phyloP scores from a whole-genome alignment of 1,140 invertebrate species.

The Drosophila mojavensis region DNA sequence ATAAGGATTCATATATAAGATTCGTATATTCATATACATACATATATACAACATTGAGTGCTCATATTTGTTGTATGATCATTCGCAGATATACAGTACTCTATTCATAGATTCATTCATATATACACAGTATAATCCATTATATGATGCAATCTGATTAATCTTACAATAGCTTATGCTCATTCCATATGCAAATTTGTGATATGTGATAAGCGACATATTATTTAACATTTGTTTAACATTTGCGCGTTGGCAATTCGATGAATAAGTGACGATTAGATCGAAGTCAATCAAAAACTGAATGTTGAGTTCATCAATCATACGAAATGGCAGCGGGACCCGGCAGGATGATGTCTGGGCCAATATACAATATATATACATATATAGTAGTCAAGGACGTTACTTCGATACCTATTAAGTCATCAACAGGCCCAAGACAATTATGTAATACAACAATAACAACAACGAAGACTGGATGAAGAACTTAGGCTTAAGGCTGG shows the following conservation, averaged over 20 bases:
- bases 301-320: conserved; percentile 44
- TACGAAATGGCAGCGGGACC: conserved; percentile 6
- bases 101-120: too few relatives aligned
- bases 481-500: background rate
- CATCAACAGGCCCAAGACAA: conserved; percentile 47
- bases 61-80: too few relatives aligned
- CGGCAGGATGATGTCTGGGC: background rate
- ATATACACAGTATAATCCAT: background rate
- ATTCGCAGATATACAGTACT: too few relatives aligned
- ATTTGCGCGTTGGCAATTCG: background rate
- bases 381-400: conserved; percentile 15
- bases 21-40: too few relatives aligned
- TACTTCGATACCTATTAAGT: conserved; percentile 49
- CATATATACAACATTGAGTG: too few relatives aligned
- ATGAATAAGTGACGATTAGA: conserved; percentile 6
- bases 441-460: conserved; percentile 43
- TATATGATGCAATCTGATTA: background rate
- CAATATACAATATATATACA: background rate
- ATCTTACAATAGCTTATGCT: too few relatives aligned
- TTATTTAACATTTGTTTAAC: background rate
- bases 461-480: background rate
- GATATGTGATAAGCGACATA: background rate
- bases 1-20: too few relatives aligned
- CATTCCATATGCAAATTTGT: background rate
- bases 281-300: conserved; percentile 28